These are phyloP conservation scores for Dascyllus trimaculatus DNA, from an alignment of 2,113 vertebrate species.

Conservation along the genomic window DNA sequence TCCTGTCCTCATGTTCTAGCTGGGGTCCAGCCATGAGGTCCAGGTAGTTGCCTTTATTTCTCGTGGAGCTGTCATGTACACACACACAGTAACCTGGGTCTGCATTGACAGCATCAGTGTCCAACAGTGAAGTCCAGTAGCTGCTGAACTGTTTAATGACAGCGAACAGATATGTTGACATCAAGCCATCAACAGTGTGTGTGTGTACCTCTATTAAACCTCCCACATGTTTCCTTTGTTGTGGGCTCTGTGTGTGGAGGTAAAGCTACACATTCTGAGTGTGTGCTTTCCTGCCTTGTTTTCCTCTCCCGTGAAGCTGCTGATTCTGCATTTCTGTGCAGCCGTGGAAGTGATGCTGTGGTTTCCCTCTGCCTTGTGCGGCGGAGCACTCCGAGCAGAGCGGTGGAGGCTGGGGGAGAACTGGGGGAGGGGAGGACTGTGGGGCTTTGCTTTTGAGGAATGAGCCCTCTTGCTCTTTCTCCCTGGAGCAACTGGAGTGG, in stretches of 20 bases:
- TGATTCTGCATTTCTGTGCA: slow-evolving; percentile 30
- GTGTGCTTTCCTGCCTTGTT: slow-evolving; percentile 22
- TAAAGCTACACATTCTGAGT: neutral
- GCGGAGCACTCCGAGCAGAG: slow-evolving; percentile 26
- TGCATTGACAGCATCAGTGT: too few species aligned
- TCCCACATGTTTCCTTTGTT: neutral
- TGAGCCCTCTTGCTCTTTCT: slow-evolving; percentile 14
- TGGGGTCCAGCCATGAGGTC: too few species aligned
- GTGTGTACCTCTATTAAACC: neutral
- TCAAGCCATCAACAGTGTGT: too few species aligned
- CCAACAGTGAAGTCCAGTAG: too few species aligned
- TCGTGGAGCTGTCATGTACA: too few species aligned
- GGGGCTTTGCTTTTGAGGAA: slow-evolving; percentile 59
- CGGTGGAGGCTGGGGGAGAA: neutral
- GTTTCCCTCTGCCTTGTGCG: slow-evolving; percentile 31
- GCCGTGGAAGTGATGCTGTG: slow-evolving; percentile 23
- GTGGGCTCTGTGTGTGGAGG: too few species aligned
- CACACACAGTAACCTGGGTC: too few species aligned
- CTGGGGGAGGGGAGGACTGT: neutral
- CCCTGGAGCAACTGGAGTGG: slow-evolving; percentile 41
- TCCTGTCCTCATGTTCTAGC: too few species aligned
- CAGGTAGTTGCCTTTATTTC: too few species aligned
- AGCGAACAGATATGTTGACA: too few species aligned
- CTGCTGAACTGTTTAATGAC: too few species aligned
- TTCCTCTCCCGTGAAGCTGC: slow-evolving; percentile 17